phyloP scores from a whole-genome alignment of 2,888 invertebrate species.

The Megalurothrips usitatus region DNA sequence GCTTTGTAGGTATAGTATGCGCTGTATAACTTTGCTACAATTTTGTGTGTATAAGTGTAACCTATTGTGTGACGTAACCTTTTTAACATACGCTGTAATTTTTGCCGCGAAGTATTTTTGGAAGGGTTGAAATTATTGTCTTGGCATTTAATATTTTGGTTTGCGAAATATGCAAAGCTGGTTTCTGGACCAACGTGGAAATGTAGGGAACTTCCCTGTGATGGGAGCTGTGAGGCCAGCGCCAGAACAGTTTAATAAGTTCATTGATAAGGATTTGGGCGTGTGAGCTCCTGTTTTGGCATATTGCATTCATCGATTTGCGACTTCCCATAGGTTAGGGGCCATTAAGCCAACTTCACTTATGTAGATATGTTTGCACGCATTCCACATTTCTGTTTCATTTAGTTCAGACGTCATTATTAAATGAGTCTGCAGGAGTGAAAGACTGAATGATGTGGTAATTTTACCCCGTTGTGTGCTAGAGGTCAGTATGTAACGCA shows the following conservation, averaged over 20 bases:
- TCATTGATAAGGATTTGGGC: too few species aligned
- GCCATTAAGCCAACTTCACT: background rate
- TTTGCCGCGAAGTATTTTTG: background rate
- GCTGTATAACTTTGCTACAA: background rate
- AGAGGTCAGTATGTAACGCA: background rate
- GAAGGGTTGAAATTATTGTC: background rate
- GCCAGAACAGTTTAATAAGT: too few species aligned
- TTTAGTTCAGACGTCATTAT: slow-evolving; percentile 23
- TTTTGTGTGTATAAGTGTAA: background rate
- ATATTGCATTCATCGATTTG: background rate
- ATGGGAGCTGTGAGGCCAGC: background rate
- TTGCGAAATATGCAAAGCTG: background rate
- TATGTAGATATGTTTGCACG: slow-evolving; percentile 21
- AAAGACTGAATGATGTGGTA: slow-evolving; percentile 25
- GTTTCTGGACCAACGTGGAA: slow-evolving; percentile 7
- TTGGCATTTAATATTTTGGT: background rate
- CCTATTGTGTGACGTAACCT: background rate
- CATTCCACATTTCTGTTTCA: slow-evolving; percentile 26
- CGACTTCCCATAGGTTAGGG: background rate
- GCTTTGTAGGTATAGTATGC: background rate
- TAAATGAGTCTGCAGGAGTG: slow-evolving; percentile 17
- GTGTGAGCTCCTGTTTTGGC: background rate
- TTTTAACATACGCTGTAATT: slow-evolving; percentile 2
- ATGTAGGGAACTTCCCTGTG: background rate
- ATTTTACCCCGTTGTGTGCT: background rate